phyloP scores from a whole-genome alignment of 2,888 invertebrate genomes.

The Pseudoips prasinana region DNA sequence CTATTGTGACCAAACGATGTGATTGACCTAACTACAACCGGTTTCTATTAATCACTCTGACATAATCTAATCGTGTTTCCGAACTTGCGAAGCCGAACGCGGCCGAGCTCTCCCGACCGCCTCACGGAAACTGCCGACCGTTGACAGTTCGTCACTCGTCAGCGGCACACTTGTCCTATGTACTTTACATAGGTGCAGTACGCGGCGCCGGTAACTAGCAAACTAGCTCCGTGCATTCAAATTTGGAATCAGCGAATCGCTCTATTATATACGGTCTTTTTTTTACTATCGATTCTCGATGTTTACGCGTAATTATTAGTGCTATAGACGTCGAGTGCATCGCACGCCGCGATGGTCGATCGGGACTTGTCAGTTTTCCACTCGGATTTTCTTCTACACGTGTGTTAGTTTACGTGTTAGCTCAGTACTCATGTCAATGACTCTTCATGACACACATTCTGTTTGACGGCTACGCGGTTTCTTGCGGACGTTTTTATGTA shows the following conservation, averaged over 20 bases:
- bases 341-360: constrained; percentile 47
- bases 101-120: constrained; percentile 43
- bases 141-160: constrained; percentile 77
- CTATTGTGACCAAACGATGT: constrained; percentile 42
- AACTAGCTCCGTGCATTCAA: constrained; percentile 54
- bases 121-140: constrained; percentile 59
- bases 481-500: constrained; percentile 45
- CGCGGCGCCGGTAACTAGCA: constrained; percentile 61
- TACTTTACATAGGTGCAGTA: constrained; percentile 70
- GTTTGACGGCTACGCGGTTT: constrained; percentile 65
- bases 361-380: constrained; percentile 36
- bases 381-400: constrained; percentile 59
- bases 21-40: constrained; percentile 66
- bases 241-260: constrained; percentile 40
- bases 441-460: constrained; percentile 80
- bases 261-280: constrained; percentile 44
- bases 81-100: constrained; percentile 42
- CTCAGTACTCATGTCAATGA: constrained; percentile 63
- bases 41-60: constrained; percentile 65
- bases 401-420: constrained; percentile 68
- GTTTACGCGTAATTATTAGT: constrained; percentile 49
- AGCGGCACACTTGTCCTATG: constrained; percentile 70
- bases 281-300: constrained; percentile 42
- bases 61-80: constrained; percentile 60
- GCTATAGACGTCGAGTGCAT: constrained; percentile 33